phyloP scores from a whole-genome alignment of 2,797 vertebrate species.

The Arrhamphus sclerolepis region DNA sequence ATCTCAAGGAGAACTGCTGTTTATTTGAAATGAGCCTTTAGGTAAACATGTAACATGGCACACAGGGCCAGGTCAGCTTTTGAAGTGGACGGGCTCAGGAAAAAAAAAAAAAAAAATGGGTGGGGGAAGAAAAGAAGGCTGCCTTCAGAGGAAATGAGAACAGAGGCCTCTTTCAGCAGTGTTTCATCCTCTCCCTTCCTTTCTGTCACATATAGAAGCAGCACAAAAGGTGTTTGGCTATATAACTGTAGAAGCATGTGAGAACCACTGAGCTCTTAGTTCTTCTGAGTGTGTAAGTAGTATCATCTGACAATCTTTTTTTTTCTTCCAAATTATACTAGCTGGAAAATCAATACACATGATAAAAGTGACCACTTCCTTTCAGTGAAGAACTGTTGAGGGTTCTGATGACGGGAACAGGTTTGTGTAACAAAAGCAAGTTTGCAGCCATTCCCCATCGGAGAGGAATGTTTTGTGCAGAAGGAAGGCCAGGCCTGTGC shows the following conservation, averaged over 20 bases:
- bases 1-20: conserved; percentile 72
- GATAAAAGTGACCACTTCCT: conserved; percentile 62
- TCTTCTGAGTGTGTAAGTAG: conserved; percentile 1
- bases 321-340: not conserved
- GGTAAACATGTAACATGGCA: conserved; percentile 78
- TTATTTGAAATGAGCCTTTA: conserved; percentile 82
- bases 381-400: conserved; percentile 42
- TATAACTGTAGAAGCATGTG: conserved; percentile 26
- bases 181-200: conserved; percentile 65
- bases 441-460: conserved; percentile 69
- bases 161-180: conserved; percentile 78
- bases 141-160: conserved; percentile 80
- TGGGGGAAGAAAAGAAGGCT: conserved; percentile 70
- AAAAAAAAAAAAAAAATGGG: conserved; percentile 67
- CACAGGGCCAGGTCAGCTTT: conserved; percentile 76
- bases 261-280: conserved; percentile 22
- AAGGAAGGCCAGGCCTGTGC: conserved; percentile 61
- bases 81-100: conserved; percentile 76
- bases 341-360: conserved; percentile 26
- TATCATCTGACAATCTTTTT: conserved; percentile 24
- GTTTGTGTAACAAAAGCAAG: conserved; percentile 74
- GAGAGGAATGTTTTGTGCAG: conserved; percentile 74
- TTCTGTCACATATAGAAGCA: conserved; percentile 65
- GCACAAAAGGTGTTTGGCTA: conserved; percentile 61
- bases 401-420: conserved; percentile 69